Evolutionary conservation across 2,797 vertebrate genomes (phyloP).

Genomic region (Eulemur rubriventer): DNA sequence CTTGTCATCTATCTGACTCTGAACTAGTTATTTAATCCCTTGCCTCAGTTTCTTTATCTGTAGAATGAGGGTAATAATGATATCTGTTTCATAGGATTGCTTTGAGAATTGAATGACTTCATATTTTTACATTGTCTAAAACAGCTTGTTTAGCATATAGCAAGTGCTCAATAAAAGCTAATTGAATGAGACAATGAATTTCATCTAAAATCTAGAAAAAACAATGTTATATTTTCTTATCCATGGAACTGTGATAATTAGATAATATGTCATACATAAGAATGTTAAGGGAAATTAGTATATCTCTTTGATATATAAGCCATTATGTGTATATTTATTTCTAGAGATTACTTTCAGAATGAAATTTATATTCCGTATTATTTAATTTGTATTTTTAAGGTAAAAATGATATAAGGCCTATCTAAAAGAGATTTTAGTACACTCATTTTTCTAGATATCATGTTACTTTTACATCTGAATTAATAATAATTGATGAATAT

Average conservation of each 20-base stretch:
- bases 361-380: background rate
- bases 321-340: conserved; percentile 3
- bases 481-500: conserved; percentile 24
- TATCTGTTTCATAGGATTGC: background rate
- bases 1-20: background rate
- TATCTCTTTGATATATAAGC: background rate
- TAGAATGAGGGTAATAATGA: background rate
- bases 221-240: background rate
- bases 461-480: conserved; percentile 25
- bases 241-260: background rate
- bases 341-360: conserved; percentile 37
- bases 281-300: conserved; percentile 25
- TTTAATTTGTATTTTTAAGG: conserved; percentile 6
- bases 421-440: conserved; percentile 15
- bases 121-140: background rate
- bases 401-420: conserved; percentile 12
- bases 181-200: background rate
- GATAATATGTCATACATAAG: background rate
- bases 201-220: conserved; percentile 34
- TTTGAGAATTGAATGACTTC: conserved; percentile 44
- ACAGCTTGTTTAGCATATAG: background rate
- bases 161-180: background rate
- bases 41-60: conserved; percentile 23
- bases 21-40: conserved; percentile 7
- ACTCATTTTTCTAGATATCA: conserved; percentile 6